Evolutionary conservation across 1,140 invertebrate genomes (phyloP), one percentile per base, ranked within the genome.

Genomic region (Lethocerus indicus): DNA sequence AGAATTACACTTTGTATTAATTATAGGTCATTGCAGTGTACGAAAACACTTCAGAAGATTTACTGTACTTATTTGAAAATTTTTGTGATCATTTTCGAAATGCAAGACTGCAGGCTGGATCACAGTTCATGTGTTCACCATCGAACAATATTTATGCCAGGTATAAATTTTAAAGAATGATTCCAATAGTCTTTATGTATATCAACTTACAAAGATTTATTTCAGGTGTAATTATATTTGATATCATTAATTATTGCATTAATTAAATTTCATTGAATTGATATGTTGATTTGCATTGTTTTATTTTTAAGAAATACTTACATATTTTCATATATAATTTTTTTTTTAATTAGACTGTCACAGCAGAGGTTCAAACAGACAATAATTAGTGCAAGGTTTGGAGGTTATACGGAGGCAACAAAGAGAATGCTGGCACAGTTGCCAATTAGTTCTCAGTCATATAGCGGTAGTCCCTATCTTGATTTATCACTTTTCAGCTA

Each of bases 41-140:
- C 65, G 86, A 92, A 58, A 93, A 95, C 60, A 88, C 85, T 0
- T 93, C 88, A 0, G 78, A 82, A 49, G 76, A 89, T 47, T 65
- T 98, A 18, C 65, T 96, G 5, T 73, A 82, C 26, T 66, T 95
- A 20, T 90, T 92, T 65, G 87, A 96, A 67, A 83, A 90, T 58
- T 95, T 90, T 61, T 86, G 83, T 61, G 92, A 97, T 68, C 79
- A 81, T 58, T 94, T 97, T 68, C 74, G 91, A 54, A 95, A 95
- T 70, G 83, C 89, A 0, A 73, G 79, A 58, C 68, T 89, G 27
- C 77, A 81, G 57, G 77, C 77, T 16, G 82, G 88, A 51, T 79
- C 80, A 20, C 84, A 88, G 57, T 87, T 87, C 54, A 84, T 87
- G 21, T 94, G 89, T 58, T 91, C 89, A 2, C 84, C 88, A 1